Base-by-base conservation (phyloP, 1,140 invertebrate genomes). In the Temnothorax longispinosus region DNA sequence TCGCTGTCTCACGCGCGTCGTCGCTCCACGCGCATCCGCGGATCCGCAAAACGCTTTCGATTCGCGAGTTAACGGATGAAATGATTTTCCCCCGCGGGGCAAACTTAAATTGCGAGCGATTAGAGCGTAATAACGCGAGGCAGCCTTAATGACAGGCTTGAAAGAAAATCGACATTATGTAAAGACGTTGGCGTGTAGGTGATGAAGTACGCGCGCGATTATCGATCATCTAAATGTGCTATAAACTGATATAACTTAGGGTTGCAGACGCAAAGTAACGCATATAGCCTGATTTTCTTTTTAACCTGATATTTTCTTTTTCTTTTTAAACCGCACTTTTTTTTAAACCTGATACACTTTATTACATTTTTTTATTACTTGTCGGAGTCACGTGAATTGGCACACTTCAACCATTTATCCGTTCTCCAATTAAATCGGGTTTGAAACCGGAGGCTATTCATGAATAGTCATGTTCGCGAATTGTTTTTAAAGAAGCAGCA, bases 401-500 rank as follows among this genome's bases (percentile, higher is more conserved):
- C 21, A 38, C n/a, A 27, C 27, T 52, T 80, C 27, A 18, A n/a
- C 8, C 21, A 54, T 80, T 69, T 41, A 50, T 32, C 58, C 41
- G 15, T 44, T 81, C 38, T 80, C 56, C 47, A 67, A 80, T 69
- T 54, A 38, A 54, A 71, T 81, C 35, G 76, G 5, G 15, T 32
- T 69, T 38, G 58, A 21, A 52, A 44, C 35, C 15, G 44, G 27
- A 21, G 7, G 47, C 32, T 67, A 47, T 69, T 50, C 77, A 80
- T 80, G 77, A 81, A 72, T 71, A 71, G 78, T 77, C 27, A 75
- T 75, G 50, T 74, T 44, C 50, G 38, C 50, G 44, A 86, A 80
- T 88, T 86, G 84, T 86, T 86, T 64, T 64, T 50, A 52, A 86
- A 88, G 74, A 60, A 85, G 64, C 71, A 10, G 27, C 71, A 64